Conservation (phyloP, 2,113 vertebrate genomes). For the Physeter macrocephalus region DNA sequence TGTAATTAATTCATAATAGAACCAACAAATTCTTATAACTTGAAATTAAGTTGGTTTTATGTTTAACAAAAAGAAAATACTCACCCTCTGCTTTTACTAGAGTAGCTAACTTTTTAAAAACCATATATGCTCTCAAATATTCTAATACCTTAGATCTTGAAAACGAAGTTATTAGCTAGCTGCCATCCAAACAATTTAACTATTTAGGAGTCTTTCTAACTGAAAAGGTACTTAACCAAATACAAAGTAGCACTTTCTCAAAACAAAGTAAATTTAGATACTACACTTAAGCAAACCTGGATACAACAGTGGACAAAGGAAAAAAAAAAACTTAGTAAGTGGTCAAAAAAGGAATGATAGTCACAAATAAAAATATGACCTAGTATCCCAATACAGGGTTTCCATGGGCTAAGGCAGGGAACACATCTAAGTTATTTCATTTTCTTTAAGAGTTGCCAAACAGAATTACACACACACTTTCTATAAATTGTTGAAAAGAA, state of each 20-base stretch:
- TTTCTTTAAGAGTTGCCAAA: slow-evolving; percentile 78
- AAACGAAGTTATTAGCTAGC: slow-evolving; percentile 75
- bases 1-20: slow-evolving; percentile 78
- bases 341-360: slow-evolving; percentile 71
- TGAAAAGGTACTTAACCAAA: slow-evolving; percentile 76
- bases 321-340: slow-evolving; percentile 66
- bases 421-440: slow-evolving; percentile 72
- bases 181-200: slow-evolving; percentile 77
- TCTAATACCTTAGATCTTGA: slow-evolving; percentile 72
- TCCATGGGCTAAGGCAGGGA: slow-evolving; percentile 82
- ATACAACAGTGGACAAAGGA: slow-evolving; percentile 79
- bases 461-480: slow-evolving; percentile 76
- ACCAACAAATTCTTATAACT: slow-evolving; percentile 78
- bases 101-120: slow-evolving; percentile 74
- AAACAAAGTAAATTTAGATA: slow-evolving; percentile 77
- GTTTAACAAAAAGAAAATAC: slow-evolving; percentile 80
- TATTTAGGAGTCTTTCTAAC: slow-evolving; percentile 75
- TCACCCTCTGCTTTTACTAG: slow-evolving; percentile 79
- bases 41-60: slow-evolving; percentile 80
- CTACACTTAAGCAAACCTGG: slow-evolving; percentile 80
- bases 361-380: slow-evolving; percentile 75
- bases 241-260: slow-evolving; percentile 76
- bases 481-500: slow-evolving; percentile 79
- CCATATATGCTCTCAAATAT: slow-evolving; percentile 71
- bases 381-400: slow-evolving; percentile 70